Conservation (phyloP, 2,797 vertebrate genomes). For the Melanotaenia parkinsoni region DNA sequence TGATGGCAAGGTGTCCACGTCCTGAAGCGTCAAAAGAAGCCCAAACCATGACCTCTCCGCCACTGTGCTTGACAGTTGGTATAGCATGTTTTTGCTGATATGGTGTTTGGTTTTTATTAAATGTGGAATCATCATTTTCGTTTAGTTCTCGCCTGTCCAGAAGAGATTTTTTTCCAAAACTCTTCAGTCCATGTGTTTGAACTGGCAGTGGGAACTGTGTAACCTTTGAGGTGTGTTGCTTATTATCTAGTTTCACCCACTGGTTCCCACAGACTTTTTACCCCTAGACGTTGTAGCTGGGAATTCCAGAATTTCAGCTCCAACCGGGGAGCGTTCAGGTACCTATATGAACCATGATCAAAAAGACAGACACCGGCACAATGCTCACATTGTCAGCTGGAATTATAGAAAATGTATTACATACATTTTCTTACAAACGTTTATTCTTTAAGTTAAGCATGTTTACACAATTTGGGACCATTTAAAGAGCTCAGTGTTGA, state of each 20-base stretch:
- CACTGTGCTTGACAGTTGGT: background rate
- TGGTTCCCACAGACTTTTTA: constrained; percentile 56
- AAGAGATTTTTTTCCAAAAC: background rate
- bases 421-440: background rate
- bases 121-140: background rate
- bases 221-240: constrained; percentile 39
- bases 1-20: background rate
- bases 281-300: constrained; percentile 34
- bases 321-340: constrained; percentile 45
- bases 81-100: background rate
- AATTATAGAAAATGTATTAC: background rate
- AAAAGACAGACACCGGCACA: constrained; percentile 19
- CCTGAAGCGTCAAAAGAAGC: background rate
- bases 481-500: constrained; percentile 27
- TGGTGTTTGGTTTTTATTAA: background rate
- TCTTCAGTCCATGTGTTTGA: constrained; percentile 12
- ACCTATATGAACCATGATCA: constrained; percentile 15
- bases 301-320: constrained; percentile 59
- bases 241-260: constrained; percentile 49
- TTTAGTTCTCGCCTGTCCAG: background rate
- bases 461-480: background rate
- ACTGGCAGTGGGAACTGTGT: constrained; percentile 26
- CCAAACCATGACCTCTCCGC: background rate
- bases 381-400: constrained; percentile 1
- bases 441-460: background rate